These are phyloP conservation scores for Neotoma lepida DNA, from an alignment of 2,113 vertebrate species.

Conservation along the genomic window DNA sequence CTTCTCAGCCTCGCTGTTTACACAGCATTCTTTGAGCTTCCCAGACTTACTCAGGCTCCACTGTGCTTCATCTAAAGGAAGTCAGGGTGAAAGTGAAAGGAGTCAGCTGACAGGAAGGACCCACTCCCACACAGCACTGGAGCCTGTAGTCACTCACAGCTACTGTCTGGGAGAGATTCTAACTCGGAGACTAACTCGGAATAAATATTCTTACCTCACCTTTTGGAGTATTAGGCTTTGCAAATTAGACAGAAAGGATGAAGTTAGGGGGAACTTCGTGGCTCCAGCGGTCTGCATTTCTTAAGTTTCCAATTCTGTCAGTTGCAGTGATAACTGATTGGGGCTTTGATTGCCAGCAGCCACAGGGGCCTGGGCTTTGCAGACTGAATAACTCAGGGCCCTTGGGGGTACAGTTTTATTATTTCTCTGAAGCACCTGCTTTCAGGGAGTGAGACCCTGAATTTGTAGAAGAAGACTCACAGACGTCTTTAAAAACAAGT, in stretches of 20 bases:
- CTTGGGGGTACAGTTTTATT: conserved; percentile 69
- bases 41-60: not conserved
- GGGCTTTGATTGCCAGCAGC: conserved; percentile 74
- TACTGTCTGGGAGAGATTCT: not conserved
- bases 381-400: conserved; percentile 22
- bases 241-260: not conserved
- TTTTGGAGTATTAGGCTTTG: conserved; percentile 42
- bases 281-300: not conserved
- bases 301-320: conserved; percentile 58
- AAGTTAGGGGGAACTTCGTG: not conserved
- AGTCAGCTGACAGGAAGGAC: not conserved
- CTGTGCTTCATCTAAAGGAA: not conserved
- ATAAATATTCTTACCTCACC: conserved; percentile 53
- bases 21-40: not conserved
- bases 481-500: conserved; percentile 50
- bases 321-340: conserved; percentile 61
- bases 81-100: not conserved
- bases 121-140: not conserved
- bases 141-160: conserved; percentile 34
- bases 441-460: conserved; percentile 20
- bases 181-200: not conserved
- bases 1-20: not conserved
- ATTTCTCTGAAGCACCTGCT: conserved; percentile 61
- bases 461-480: not conserved
- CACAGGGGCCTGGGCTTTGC: conserved; percentile 70